phyloP scores from a whole-genome alignment of 2,113 vertebrate species.

The Cichladusa arquata region DNA sequence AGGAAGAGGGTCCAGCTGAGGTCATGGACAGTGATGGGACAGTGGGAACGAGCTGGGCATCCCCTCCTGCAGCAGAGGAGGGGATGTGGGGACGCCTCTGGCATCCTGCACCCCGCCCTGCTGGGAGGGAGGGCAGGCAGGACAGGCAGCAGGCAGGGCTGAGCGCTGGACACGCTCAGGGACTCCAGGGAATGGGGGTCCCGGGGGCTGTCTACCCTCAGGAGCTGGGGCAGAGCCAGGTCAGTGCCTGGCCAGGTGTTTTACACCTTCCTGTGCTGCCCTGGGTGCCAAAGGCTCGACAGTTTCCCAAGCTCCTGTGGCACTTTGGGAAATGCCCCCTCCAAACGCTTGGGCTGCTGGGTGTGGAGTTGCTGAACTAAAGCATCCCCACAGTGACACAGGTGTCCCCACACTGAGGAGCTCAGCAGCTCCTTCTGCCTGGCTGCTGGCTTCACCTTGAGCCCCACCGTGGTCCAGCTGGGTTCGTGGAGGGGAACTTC shows the following conservation, averaged over 20 bases:
- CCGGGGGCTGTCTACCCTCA: rapidly evolving
- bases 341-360: rapidly evolving
- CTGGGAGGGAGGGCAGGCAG: not conserved
- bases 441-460: not conserved
- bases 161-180: not conserved
- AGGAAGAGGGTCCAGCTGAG: not conserved
- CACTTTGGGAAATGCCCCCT: not conserved
- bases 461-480: not conserved
- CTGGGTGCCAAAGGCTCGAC: not conserved
- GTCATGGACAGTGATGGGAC: not conserved
- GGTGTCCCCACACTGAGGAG: rapidly evolving
- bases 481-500: not conserved
- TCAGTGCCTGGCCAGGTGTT: not conserved
- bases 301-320: not conserved
- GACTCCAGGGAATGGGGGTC: not conserved
- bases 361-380: not conserved
- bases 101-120: not conserved
- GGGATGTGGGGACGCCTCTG: rapidly evolving
- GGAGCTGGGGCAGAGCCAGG: not conserved
- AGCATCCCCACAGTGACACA: not conserved
- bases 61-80: not conserved
- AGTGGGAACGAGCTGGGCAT: rapidly evolving
- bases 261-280: not conserved
- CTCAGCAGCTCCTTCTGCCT: not conserved
- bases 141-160: not conserved